Conservation (phyloP, 2,888 invertebrate genomes). For the Anoncus sp. region DNA sequence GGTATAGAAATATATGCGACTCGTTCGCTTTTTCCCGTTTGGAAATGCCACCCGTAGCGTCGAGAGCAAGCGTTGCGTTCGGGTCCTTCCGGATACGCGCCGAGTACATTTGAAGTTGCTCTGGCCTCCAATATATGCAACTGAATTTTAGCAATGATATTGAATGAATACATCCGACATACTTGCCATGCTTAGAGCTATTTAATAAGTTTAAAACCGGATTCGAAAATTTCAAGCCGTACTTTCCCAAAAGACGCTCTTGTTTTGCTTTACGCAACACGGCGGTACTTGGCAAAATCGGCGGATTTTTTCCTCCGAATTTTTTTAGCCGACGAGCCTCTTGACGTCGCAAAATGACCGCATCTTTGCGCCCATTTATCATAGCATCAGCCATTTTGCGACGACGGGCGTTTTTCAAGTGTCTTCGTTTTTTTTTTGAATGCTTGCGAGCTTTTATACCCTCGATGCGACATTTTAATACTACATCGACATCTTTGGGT, state of each 20-base stretch:
- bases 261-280: slow-evolving; percentile 50
- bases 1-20: slow-evolving; percentile 50
- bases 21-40: slow-evolving; percentile 10
- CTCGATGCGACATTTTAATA: no score
- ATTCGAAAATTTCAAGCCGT: slow-evolving; percentile 30
- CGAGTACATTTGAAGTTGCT: slow-evolving; percentile 5
- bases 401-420: slow-evolving; percentile 11
- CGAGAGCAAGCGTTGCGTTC: no score
- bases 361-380: slow-evolving; percentile 40
- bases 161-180: slow-evolving; percentile 31
- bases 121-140: slow-evolving; percentile 47
- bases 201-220: slow-evolving; percentile 43
- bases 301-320: slow-evolving; percentile 44
- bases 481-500: no score
- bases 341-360: no score
- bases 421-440: no score
- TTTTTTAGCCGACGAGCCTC: slow-evolving; percentile 43
- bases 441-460: no score
- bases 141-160: slow-evolving; percentile 28
- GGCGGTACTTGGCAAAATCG: slow-evolving; percentile 32
- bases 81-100: no score
- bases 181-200: slow-evolving; percentile 24
- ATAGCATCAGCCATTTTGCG: slow-evolving; percentile 24
- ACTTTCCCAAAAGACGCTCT: slow-evolving; percentile 16
- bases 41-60: slow-evolving; percentile 45